Evolutionary conservation across 1,140 invertebrate genomes (phyloP), one percentile per base, ranked within the genome.

Genomic region (Bombus confusus): DNA sequence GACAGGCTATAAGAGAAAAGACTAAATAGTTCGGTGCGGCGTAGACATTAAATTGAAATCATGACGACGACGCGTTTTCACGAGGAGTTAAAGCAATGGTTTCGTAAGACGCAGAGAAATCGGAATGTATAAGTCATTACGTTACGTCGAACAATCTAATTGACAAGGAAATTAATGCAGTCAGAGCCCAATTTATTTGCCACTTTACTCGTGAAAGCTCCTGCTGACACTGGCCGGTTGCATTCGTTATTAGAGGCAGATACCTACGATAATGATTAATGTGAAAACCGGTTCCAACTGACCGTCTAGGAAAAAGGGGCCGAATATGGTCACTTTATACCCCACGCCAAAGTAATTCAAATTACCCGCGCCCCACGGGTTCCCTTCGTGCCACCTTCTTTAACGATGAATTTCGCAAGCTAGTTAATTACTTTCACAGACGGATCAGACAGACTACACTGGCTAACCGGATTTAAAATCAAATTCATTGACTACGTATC

Each of bases 81-180:
- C 12, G 41, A 12, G 77, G 39, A 81, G 75, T 73, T 37, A 68
- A 22, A 15, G 25, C 59, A 43, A 13, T 34, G 31, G 52, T 69
- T 47, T 41, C 28, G n/a, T 57, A 39, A 80, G 52, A 18, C n/a
- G 25, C 73, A n/a, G 34, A 75, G 72, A 80, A 82, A 83, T 80
- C 64, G 76, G 84, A 85, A 87, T 72, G 85, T 66, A 81, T n/a
- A 13, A 87, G 73, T 89, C 66, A 86, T 91, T 91, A 75, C 52
- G 31, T 47, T 39, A 72, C 79, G 76, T 84, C 80, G 83, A 88
- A 89, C 85, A 72, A 89, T 89, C 59, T 91, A 91, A 91, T 91
- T 91, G 90, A 88, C 90, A 87, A 88, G 79, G 85, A 85, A 91
- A 91, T 91, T 91, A 91, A 91, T 91, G 90, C 90, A 88, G 88